phyloP scores from a whole-genome alignment of 2,797 vertebrate species.

The Allenopithecus nigroviridis region DNA sequence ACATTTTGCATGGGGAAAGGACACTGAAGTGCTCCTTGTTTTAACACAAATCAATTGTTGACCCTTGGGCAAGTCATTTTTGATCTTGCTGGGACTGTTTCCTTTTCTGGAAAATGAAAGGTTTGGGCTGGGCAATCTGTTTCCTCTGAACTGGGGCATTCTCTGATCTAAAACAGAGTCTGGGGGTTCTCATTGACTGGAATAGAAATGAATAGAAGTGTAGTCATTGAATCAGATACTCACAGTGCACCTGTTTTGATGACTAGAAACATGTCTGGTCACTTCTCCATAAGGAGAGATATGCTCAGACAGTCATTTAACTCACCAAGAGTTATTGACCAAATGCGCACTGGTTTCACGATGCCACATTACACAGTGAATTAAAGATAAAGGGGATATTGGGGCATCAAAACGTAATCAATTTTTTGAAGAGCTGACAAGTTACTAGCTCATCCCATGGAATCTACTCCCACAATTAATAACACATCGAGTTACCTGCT shows the following conservation, averaged over 20 bases:
- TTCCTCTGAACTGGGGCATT: background rate
- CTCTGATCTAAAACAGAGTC: background rate
- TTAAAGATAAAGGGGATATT: background rate
- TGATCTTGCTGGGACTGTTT: background rate
- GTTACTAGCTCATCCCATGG: background rate
- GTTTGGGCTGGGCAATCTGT: accelerated
- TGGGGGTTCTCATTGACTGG: background rate
- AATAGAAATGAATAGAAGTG: background rate
- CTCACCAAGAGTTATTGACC: background rate
- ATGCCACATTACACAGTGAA: too few relatives aligned
- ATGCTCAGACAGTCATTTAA: background rate
- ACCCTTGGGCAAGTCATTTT: background rate
- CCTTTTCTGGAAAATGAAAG: background rate
- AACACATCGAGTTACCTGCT: background rate
- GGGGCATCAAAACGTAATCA: background rate
- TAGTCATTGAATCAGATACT: background rate
- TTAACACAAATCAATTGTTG: background rate
- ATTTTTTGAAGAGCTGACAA: background rate
- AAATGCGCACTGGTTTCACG: background rate
- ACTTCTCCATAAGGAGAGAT: background rate
- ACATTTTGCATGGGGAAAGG: too few relatives aligned
- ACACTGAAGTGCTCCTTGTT: background rate
- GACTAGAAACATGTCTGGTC: background rate
- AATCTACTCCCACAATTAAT: background rate
- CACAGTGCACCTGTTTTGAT: background rate